Conservation (phyloP, 2,113 vertebrate genomes). For the Oreotrochilus melanogaster region DNA sequence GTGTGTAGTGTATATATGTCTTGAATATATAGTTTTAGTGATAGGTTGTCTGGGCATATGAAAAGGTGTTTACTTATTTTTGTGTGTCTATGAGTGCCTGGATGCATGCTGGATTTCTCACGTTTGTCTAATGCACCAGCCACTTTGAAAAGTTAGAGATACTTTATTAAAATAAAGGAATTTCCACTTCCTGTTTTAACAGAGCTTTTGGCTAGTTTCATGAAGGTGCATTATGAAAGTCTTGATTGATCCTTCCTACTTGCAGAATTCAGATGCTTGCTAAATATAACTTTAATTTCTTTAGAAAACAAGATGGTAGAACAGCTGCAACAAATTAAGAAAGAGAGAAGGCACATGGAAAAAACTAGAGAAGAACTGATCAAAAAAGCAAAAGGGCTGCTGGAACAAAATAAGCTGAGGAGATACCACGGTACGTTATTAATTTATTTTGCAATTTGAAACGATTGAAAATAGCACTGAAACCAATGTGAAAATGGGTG, state of each 20-base stretch:
- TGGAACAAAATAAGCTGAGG: slow-evolving; percentile 83
- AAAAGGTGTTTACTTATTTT: not conserved
- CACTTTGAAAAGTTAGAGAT: not conserved
- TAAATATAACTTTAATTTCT: slow-evolving; percentile 54
- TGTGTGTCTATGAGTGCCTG: not conserved
- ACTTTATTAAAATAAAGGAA: not conserved
- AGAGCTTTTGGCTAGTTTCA: not conserved
- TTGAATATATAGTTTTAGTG: not conserved
- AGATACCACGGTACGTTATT: slow-evolving; percentile 82
- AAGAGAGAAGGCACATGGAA: slow-evolving; percentile 85
- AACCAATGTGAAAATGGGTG: not conserved
- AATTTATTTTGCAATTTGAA: slow-evolving; percentile 18
- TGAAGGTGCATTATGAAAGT: not conserved
- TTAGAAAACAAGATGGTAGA: slow-evolving; percentile 82
- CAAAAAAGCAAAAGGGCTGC: slow-evolving; percentile 82
- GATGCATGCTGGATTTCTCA: not conserved
- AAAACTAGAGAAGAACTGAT: slow-evolving; percentile 85
- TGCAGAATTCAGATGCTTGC: slow-evolving; percentile 1
- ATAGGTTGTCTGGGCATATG: not conserved
- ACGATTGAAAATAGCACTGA: slow-evolving; percentile 13
- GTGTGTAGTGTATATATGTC: not conserved
- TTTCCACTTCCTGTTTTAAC: not conserved
- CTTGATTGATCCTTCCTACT: not conserved
- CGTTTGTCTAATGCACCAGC: not conserved
- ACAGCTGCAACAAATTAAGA: slow-evolving; percentile 82